Evolutionary conservation across 2,797 vertebrate species (phyloP).

Genomic region (Chaunax sp.): DNA sequence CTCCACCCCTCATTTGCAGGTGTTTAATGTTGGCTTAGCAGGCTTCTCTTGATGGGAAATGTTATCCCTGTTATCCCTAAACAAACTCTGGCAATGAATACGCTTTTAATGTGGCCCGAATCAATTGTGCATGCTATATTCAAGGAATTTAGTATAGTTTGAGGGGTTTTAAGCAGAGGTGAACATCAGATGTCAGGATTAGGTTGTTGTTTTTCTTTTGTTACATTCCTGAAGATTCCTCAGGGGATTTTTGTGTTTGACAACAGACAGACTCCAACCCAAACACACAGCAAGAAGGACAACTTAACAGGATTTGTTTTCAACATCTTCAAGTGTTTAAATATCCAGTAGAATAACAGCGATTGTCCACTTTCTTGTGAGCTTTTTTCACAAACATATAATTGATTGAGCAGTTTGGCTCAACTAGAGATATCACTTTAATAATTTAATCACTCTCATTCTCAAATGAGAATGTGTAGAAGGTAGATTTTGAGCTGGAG

Average conservation of each 20-base stretch:
- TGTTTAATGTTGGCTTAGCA: constrained; percentile 28
- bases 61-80: constrained; percentile 31
- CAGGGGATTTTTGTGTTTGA: background rate
- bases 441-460: too few species aligned
- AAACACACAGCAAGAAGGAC: background rate
- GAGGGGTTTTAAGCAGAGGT: constrained; percentile 2
- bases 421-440: background rate
- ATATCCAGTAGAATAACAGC: background rate
- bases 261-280: background rate
- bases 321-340: background rate
- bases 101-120: constrained; percentile 9
- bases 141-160: background rate
- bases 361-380: background rate
- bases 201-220: background rate
- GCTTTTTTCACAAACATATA: background rate
- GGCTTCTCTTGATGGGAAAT: background rate
- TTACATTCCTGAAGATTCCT: background rate
- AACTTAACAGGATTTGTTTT: background rate
- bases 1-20: background rate
- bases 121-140: constrained; percentile 10
- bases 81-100: constrained; percentile 15
- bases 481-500: too few species aligned
- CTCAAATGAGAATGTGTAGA: background rate
- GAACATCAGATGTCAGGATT: background rate
- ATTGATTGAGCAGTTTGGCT: background rate